Percentiles rank a stretch among this genome's conserved stretches.
These are phyloP conservation scores for Rotaria socialis DNA, from an alignment of 2,888 invertebrate species.

Conservation along the genomic window DNA sequence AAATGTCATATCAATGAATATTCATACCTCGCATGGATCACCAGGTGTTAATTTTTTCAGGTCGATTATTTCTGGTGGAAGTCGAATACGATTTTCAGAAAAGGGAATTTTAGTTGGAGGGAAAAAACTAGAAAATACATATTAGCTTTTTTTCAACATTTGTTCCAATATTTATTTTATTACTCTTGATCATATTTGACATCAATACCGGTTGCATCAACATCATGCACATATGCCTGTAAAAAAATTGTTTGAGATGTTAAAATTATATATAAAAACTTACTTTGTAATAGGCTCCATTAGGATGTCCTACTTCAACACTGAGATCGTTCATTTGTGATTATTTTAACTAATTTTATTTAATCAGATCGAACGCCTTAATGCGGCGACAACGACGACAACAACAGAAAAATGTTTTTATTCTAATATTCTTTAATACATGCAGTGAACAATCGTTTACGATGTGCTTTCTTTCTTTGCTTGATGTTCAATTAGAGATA, in stretches of 20 bases:
- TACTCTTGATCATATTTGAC: constrained; percentile 37
- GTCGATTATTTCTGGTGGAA: background rate
- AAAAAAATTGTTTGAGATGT: background rate
- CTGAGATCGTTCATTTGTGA: constrained; percentile 3
- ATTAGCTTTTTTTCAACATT: too few relatives aligned
- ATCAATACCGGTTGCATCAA: constrained; percentile 23
- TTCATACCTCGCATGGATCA: constrained; percentile 41
- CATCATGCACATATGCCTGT: constrained; percentile 8
- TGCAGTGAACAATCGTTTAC: background rate
- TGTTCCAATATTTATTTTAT: background rate
- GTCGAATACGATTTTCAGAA: background rate
- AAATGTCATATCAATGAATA: background rate
- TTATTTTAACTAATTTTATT: background rate
- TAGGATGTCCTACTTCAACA: constrained; percentile 24
- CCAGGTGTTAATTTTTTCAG: constrained; percentile 32
- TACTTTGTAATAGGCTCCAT: constrained; percentile 35
- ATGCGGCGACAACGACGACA: background rate
- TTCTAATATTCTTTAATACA: background rate
- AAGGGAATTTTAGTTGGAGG: constrained; percentile 19
- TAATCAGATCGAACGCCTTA: background rate
- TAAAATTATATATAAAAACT: background rate
- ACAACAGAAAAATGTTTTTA: background rate
- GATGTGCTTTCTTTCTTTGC: background rate
- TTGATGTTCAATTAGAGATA: background rate
- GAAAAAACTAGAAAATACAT: background rate